Base-by-base conservation (phyloP, 1,140 invertebrate genomes). In the Brachionus angularis region DNA sequence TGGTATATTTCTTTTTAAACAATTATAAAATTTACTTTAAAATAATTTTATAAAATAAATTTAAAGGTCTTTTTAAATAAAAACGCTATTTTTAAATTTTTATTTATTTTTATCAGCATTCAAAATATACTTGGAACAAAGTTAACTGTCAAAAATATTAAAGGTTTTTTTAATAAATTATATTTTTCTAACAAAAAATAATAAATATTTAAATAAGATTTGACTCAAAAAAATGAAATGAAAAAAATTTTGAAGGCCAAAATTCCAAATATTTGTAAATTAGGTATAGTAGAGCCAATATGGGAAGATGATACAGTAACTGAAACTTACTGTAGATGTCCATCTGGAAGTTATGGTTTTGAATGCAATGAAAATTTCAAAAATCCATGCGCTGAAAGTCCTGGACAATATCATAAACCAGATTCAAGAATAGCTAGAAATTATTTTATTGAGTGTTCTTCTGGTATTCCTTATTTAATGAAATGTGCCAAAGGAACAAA, bases 241-340 rank as follows among this genome's bases (percentile, higher is more conserved):
- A 58, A 58, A 58, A 58, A 39, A 29, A 14, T 55, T 2, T 31
- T 58, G 5, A 58, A 58, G 27, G 53, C 53, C 18, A 36, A 23
- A 58, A 14, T 67, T 14, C 29, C 62, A 3, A 67, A 67, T 46
- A 67, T 31, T 67, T 67, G 62, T 49, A 5, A 31, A 33, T 23
- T 29, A 21, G 62, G 62, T 5, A 47, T 2, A 10, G 29, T 33
- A n/a, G 42, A 67, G 14, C 62, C 62, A 47, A 67, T 67, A 18
- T 67, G 62, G 62, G 62, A 67, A 36, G 62, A 50, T 47, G 42
- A 47, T n/a, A 7, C 14, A 50, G 47, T 67, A 5, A 67, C 62
- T 29, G 62, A 67, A 47, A 67, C 42, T 2, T 67, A 47, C 47
- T 67, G 62, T 50, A n/a, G 62, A 27, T 67, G 62, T 34, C 42